Base-by-base conservation (phyloP, 2,797 vertebrate species). In the Cirrhinus mrigala region DNA sequence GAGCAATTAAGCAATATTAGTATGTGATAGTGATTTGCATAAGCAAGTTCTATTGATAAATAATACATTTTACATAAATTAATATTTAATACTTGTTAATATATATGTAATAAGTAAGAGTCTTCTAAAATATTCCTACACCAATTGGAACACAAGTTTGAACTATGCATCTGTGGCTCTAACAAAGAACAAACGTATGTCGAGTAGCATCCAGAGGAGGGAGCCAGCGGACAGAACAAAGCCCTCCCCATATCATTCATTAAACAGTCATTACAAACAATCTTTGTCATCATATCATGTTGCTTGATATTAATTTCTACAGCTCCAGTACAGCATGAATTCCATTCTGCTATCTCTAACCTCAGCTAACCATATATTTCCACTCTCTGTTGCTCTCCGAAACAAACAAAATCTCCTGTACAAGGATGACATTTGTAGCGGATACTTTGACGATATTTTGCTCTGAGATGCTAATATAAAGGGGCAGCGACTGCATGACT, bases 121-220 rank as follows among this genome's bases (percentile, higher is more conserved):
- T 69, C 8, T 22, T 69, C 68, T 33, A 22, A 56, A 58, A 37
- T 58, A n/a, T 8, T 18, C 14, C 24, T 6, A 64, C 18, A 7
- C 2, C n/a, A 2, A 40, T 11, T 54, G 48, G 18, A 81, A 54
- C 3, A 44, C 70, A 37, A 68, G 46, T 37, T 44, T 58, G 6
- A 81, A 46, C 10, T 40, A 40, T 18, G 50, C 50, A 54, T 70
- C 1, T 58, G 10, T 46, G 11, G 4, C 24, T 69, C n/a, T 46
- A 33, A 10, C 33, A 80, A 94, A 89, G 92, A 40, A 40, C 22
- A 33, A 33, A 69, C 95, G 96, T 95, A 96, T 91, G 92, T 92
- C 93, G 88, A 91, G 90, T 89, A 96, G 94, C 93, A 92, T 95
- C 98, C 98, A 97, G 97, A 94, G 93, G 97, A 96, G 97, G 97